A percentile compares a stretch with the other conserved stretches of the same genome.
These are phyloP conservation scores for Acleris holmiana DNA, from an alignment of 2,888 invertebrate species.

Conservation along the genomic window DNA sequence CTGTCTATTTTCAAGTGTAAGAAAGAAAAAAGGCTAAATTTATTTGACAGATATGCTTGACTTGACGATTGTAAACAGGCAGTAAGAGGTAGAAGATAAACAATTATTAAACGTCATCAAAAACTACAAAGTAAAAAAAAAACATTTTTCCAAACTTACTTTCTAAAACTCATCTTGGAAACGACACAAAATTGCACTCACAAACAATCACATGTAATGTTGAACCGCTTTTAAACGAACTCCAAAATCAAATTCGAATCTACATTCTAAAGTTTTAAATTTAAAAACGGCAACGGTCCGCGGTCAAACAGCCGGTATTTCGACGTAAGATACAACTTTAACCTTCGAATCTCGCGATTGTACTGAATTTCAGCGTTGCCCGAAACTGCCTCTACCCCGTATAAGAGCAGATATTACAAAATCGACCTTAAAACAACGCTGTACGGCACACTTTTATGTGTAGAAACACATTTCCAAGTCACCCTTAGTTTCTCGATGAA, in stretches of 20 bases:
- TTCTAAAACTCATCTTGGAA: conserved; percentile 29
- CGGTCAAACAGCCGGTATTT: not conserved
- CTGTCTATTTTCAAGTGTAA: too few species aligned
- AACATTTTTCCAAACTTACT: conserved; percentile 6
- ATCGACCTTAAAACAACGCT: not conserved
- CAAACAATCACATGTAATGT: conserved; percentile 2
- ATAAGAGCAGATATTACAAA: not conserved
- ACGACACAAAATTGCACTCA: conserved; percentile 5
- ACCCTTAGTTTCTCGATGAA: conserved; percentile 10
- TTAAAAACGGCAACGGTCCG: not conserved
- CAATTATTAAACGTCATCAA: too few species aligned
- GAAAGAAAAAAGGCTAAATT: too few species aligned
- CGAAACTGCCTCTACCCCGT: conserved; percentile 35
- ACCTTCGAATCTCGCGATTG: conserved; percentile 53
- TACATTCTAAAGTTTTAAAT: conserved; percentile 23
- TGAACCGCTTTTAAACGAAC: conserved; percentile 3
- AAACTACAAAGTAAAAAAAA: too few species aligned
- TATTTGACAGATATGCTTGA: too few species aligned
- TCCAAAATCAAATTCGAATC: not conserved
- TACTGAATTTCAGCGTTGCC: conserved; percentile 52
- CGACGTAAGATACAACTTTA: conserved; percentile 47
- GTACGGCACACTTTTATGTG: conserved; percentile 8
- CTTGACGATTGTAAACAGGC: too few species aligned
- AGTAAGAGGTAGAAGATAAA: too few species aligned
- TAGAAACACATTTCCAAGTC: conserved; percentile 9